Percentiles rank a stretch among this genome's conserved stretches.
phyloP scores from a whole-genome alignment of 2,113 vertebrate genomes.

The Oryctolagus cuniculus region mOryCun1.1 NC_091446.1:63657501-63658000 shows the following conservation, averaged over 20 bases:
- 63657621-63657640: not conserved
- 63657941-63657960: not conserved
- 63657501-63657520: not conserved
- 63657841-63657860: not conserved
- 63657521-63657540: not conserved
- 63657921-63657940: not conserved
- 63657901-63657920: not conserved
- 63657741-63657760: not conserved
- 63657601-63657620: not conserved
- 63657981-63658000: not conserved
- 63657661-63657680: not conserved
- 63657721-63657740: not conserved
- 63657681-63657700: not conserved
- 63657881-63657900: not conserved
- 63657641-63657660: not conserved
- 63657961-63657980: not conserved
- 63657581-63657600: not conserved
- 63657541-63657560: not conserved
- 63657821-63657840: not conserved
- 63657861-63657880: not conserved
- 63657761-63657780: not conserved
- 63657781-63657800: not conserved
- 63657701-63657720: not conserved
- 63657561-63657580: not conserved
- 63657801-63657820: not conserved